Percentiles rank a stretch among this genome's conserved stretches.
phyloP scores from a whole-genome alignment of 2,888 invertebrate genomes.

The Epistrophella euchroma region DNA sequence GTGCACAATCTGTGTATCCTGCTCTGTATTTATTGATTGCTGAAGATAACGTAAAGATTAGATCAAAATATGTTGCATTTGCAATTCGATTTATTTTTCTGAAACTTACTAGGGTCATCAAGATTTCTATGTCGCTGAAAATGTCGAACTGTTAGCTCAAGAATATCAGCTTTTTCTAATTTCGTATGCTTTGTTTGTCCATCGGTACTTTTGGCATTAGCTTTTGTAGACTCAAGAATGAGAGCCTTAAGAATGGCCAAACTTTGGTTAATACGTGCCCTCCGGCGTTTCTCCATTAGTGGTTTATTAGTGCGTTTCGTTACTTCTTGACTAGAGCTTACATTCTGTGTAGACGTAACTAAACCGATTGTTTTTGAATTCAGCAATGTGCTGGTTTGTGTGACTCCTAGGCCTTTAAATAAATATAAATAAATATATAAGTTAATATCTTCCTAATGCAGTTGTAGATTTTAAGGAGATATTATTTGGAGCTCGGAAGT shows the following conservation, averaged over 20 bases:
- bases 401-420: conserved; percentile 67
- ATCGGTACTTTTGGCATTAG: conserved; percentile 83
- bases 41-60: conserved; percentile 42
- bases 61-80: background rate
- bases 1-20: conserved; percentile 87
- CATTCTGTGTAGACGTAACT: conserved; percentile 82
- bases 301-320: conserved; percentile 89
- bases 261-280: conserved; percentile 90
- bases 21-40: conserved; percentile 84
- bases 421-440: background rate
- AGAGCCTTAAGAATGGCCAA: conserved; percentile 89
- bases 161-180: conserved; percentile 91
- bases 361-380: conserved; percentile 81
- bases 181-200: conserved; percentile 90
- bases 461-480: background rate
- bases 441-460: background rate
- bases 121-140: conserved; percentile 90
- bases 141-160: conserved; percentile 93
- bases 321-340: conserved; percentile 82
- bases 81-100: background rate
- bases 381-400: conserved; percentile 69
- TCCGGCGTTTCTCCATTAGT: conserved; percentile 90
- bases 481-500: background rate
- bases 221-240: conserved; percentile 88
- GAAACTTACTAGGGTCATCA: conserved; percentile 85